Base-by-base conservation (phyloP, 2,113 vertebrate species). In the Corythaixoides concolor region DNA sequence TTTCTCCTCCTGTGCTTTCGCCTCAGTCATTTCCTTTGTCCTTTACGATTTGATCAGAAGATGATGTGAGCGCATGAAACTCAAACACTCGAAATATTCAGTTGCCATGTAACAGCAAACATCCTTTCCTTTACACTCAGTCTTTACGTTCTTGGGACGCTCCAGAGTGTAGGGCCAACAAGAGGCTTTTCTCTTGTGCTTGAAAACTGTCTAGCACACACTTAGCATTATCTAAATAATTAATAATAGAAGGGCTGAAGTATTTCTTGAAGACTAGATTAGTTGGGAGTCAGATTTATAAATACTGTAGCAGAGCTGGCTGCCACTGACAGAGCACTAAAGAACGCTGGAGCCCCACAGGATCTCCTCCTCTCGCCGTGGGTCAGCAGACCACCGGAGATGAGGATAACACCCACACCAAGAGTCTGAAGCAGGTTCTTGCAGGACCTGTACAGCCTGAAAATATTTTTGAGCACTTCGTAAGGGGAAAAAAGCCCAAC, bases 151-250 rank as follows among this genome's bases (percentile, higher is more conserved):
- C 69, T 39, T 11, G 8, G 35, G 49, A 56, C 12, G 55, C 39
- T 55, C 22, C 0, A 0, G 55, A 69, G 50, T 3, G 0, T 0
- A 2, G 39, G 12, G 56, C 91, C 50, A 86, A 13, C 11, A 4
- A 35, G 15, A 47, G 35, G 66, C 56, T 49, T 52, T 20, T 24
- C 35, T 62, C 78, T 32, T 32, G 43, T 0, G 10, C 56, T 59
- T 19, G 21, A 12, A 6, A 50, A 81, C 11, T 13, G 33, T 18
- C 20, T 14, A 64, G 30, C 58, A 41, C 47, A 64, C 63, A 8
- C 18, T 63, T 19, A 59, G 37, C 18, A 30, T 21, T 55, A 70
- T 37, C 78, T 86, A 53, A 64, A 35, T 39, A 58, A 94, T 55
- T 50, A 56, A 64, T 70, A 63, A 43, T 15, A 39, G 43, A 66